Conservation (phyloP, 2,113 vertebrate genomes). For the Albula goreensis region DNA sequence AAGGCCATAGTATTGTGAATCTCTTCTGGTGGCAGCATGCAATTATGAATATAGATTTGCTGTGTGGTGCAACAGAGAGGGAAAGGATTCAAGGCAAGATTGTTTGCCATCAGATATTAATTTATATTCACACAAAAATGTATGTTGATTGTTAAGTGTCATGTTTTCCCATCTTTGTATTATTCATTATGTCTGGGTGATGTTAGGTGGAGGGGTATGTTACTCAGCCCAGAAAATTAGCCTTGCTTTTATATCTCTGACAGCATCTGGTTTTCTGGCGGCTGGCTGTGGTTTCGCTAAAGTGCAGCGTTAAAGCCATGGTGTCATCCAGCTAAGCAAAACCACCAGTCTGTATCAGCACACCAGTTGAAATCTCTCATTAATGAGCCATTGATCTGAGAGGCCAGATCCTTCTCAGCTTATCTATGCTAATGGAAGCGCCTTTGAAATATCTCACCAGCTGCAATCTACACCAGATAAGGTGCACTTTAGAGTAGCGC, state of each 20-base stretch:
- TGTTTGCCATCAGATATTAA: no score
- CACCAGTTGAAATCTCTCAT: constrained; percentile 12
- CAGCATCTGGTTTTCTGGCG: constrained; percentile 21
- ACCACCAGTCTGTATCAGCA: neutral
- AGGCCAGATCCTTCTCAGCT: constrained; percentile 3
- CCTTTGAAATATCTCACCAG: constrained; percentile 14
- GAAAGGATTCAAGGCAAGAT: no score
- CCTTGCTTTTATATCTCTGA: constrained; percentile 24
- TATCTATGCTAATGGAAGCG: constrained; percentile 24
- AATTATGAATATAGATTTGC: no score
- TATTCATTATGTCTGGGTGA: constrained; percentile 1
- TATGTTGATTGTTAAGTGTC: neutral
- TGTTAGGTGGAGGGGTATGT: neutral
- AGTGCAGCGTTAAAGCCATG: neutral
- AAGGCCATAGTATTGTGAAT: no score
- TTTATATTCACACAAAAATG: no score
- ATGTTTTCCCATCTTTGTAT: constrained; percentile 48
- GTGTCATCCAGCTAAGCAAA: neutral
- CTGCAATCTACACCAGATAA: neutral
- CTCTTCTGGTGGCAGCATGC: no score
- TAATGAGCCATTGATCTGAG: constrained; percentile 22
- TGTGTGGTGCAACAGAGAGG: no score
- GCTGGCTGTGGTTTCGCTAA: neutral
- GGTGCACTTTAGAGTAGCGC: constrained; percentile 8
- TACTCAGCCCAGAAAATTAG: constrained; percentile 24